These are phyloP conservation scores for Nettapus auritus DNA, from an alignment of 2,113 vertebrate genomes.

Conservation along the genomic window DNA sequence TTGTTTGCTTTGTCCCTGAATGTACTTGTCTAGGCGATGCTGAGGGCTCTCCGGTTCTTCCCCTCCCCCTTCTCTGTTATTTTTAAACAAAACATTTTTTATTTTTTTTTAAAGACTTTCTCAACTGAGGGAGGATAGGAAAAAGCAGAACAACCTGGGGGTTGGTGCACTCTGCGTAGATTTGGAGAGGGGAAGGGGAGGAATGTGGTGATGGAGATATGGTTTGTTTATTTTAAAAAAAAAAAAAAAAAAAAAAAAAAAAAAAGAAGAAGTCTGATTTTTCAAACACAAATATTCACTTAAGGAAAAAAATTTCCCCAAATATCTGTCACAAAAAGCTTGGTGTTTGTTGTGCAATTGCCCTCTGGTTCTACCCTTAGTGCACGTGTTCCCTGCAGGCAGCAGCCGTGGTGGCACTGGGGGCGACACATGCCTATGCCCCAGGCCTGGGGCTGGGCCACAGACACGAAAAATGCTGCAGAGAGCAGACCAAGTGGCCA, in stretches of 20 bases:
- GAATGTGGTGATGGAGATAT: not conserved
- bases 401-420: no score
- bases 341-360: not conserved
- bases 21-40: not conserved
- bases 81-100: no score
- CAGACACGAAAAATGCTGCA: fast-evolving
- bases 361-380: not conserved
- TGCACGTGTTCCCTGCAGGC: not conserved
- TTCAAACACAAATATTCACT: not conserved
- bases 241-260: not conserved
- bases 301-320: not conserved
- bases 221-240: not conserved
- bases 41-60: not conserved
- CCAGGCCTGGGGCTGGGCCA: no score
- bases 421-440: no score
- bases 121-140: not conserved
- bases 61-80: not conserved
- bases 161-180: not conserved
- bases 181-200: not conserved
- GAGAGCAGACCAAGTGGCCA: not conserved
- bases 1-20: not conserved
- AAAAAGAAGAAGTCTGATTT: not conserved
- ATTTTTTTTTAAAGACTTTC: not conserved
- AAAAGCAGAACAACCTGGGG: not conserved
- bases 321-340: not conserved